Evolutionary conservation across 2,113 vertebrate genomes (phyloP).

Genomic region (Ptilorrhoa leucosticta): DNA sequence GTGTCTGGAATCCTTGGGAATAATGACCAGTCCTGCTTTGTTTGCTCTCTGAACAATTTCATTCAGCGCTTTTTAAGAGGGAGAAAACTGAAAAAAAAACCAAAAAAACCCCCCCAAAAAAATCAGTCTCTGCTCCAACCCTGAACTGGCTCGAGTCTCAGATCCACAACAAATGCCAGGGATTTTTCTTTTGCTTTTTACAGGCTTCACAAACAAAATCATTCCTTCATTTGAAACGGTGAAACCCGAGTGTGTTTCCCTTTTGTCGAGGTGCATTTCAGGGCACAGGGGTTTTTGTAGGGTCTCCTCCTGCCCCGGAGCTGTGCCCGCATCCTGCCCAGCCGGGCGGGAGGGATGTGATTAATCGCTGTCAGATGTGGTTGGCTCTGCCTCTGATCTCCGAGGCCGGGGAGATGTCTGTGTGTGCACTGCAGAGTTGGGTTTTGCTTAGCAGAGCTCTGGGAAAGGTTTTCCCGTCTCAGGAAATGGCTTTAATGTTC

Average conservation of each 20-base stretch:
- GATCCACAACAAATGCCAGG: background rate
- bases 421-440: background rate
- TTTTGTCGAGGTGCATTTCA: background rate
- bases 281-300: background rate
- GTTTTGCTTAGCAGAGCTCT: background rate
- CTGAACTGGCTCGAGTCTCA: background rate
- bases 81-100: background rate
- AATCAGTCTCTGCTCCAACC: background rate
- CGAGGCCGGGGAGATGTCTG: background rate
- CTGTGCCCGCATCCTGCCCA: background rate
- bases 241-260: background rate
- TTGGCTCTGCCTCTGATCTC: constrained; percentile 26
- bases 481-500: background rate
- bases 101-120: too few species aligned
- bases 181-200: background rate
- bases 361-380: background rate
- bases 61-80: background rate
- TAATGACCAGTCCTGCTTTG: background rate
- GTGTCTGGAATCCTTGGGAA: background rate
- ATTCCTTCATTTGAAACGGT: background rate
- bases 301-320: background rate
- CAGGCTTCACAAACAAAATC: background rate
- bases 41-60: background rate
- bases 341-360: background rate
- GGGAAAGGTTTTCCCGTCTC: background rate